These are phyloP conservation scores for Eidolon helvum DNA, from an alignment of 2,113 vertebrate genomes.

Conservation along the genomic window DNA sequence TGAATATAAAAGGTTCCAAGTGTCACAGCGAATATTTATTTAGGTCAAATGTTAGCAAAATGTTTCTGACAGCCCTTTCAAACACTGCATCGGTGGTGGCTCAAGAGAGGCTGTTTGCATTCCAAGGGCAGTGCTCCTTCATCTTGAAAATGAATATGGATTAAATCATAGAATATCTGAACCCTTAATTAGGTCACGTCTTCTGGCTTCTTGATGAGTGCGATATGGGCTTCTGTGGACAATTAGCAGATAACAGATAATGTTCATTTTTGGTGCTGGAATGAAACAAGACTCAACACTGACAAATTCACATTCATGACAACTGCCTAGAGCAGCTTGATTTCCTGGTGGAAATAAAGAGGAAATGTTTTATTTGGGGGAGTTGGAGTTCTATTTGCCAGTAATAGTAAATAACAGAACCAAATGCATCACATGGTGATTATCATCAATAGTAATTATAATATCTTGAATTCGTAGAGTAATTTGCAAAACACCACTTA, in stretches of 20 bases:
- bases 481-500: not conserved
- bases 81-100: not conserved
- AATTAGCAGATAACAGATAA: not conserved
- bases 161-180: not conserved
- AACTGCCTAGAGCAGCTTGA: not conserved
- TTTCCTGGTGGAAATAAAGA: constrained; percentile 29
- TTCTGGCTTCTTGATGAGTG: not conserved
- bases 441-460: not conserved
- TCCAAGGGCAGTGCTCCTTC: not conserved
- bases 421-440: not conserved
- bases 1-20: not conserved
- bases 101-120: not conserved
- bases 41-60: constrained; percentile 59
- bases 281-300: not conserved
- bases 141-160: not conserved
- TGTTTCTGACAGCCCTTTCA: constrained; percentile 60
- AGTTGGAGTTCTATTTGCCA: not conserved
- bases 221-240: not conserved
- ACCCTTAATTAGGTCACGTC: not conserved
- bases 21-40: constrained; percentile 42
- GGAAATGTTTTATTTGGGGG: not conserved
- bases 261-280: not conserved
- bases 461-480: not conserved
- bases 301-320: not conserved
- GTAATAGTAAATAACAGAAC: not conserved